These are phyloP conservation scores for Ephialtes manifestator DNA, from an alignment of 2,888 invertebrate genomes.

Conservation along the genomic window DNA sequence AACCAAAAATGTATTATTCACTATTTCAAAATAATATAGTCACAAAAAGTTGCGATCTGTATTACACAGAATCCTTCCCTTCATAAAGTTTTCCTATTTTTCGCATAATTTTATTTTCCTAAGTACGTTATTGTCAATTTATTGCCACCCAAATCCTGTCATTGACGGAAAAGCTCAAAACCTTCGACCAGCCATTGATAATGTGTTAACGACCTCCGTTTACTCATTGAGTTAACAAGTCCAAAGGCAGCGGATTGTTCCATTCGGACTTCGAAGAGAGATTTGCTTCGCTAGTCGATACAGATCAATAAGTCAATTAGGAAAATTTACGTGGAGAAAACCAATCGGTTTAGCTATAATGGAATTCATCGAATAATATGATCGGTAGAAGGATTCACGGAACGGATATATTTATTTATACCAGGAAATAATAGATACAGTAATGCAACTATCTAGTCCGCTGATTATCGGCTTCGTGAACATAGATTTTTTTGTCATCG, in stretches of 20 bases:
- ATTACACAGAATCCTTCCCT: not conserved
- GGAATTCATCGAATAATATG: not conserved
- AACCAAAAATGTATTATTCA: no score
- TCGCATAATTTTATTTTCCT: not conserved
- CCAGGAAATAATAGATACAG: constrained; percentile 16
- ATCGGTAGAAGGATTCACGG: constrained; percentile 1
- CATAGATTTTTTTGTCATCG: not conserved
- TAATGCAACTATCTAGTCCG: not conserved
- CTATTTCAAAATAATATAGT: no score
- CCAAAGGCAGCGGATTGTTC: not conserved
- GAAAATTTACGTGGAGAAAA: constrained; percentile 11
- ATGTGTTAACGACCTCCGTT: constrained; percentile 8
- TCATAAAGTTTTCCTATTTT: not conserved
- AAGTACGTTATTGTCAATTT: not conserved
- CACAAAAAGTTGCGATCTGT: no score
- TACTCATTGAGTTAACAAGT: constrained; percentile 40
- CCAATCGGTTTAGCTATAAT: not conserved
- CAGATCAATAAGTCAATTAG: not conserved
- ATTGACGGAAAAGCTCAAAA: not conserved
- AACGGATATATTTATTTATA: not conserved
- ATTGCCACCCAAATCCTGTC: not conserved
- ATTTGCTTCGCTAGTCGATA: not conserved
- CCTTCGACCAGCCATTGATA: not conserved
- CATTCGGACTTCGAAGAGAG: not conserved
- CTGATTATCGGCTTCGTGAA: constrained; percentile 5